Evolutionary conservation across 1,140 invertebrate species (phyloP).

Genomic region (Choristoneura fumiferana): DNA sequence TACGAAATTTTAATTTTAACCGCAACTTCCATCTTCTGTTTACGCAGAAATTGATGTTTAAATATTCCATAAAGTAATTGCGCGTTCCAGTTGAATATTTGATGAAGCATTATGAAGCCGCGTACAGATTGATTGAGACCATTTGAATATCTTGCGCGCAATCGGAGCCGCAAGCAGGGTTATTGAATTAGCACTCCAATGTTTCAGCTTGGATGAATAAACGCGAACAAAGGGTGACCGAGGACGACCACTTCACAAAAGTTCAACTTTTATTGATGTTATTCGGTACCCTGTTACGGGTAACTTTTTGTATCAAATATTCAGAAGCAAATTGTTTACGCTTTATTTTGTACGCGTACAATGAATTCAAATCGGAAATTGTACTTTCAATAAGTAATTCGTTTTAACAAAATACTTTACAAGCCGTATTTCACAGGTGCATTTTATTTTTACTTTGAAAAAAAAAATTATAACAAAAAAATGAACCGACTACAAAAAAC

Average conservation of each 20-base stretch:
- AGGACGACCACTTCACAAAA: constrained; percentile 38
- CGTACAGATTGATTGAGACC: constrained; percentile 61
- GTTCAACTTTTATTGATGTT: constrained; percentile 23
- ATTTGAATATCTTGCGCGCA: constrained; percentile 67
- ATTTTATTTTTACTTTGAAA: too few species aligned
- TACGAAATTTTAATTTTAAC: constrained; percentile 68
- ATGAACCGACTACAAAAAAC: too few species aligned
- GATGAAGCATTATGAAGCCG: constrained; percentile 57
- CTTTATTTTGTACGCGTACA: not conserved
- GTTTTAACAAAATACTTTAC: not conserved
- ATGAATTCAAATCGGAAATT: constrained; percentile 10
- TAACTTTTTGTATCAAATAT: constrained; percentile 37
- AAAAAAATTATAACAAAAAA: too few species aligned
- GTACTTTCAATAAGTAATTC: not conserved
- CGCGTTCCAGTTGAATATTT: constrained; percentile 63
- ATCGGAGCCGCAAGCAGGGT: constrained; percentile 45
- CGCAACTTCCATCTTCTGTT: constrained; percentile 57
- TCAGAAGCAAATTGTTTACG: constrained; percentile 13
- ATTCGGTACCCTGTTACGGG: constrained; percentile 21
- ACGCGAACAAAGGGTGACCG: constrained; percentile 43
- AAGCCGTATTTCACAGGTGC: too few species aligned
- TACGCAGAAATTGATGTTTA: constrained; percentile 54
- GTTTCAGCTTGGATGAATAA: constrained; percentile 60
- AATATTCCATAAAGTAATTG: constrained; percentile 69
- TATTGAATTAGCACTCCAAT: constrained; percentile 63